Evolutionary conservation across 2,888 invertebrate genomes (phyloP).

Genomic region (Chrysolina americana): DNA sequence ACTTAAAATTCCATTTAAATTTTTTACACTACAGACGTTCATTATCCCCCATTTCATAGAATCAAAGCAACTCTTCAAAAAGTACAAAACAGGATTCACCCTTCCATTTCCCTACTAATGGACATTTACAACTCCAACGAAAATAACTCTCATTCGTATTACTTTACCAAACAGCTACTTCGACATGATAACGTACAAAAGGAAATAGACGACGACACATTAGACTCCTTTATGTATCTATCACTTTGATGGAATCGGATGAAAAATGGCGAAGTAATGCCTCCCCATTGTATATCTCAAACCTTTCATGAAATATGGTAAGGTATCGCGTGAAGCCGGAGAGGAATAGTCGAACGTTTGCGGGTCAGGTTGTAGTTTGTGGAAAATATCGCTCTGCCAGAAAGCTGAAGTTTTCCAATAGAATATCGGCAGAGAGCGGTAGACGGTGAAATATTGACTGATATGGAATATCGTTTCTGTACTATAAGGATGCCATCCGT

Average conservation of each 20-base stretch:
- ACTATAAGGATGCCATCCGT: background rate
- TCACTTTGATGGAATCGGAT: background rate
- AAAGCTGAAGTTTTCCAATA: constrained; percentile 7
- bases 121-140: background rate
- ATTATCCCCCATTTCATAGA: no score
- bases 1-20: no score
- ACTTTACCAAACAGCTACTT: background rate
- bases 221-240: constrained; percentile 1
- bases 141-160: background rate
- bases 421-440: constrained; percentile 3
- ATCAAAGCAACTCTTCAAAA: background rate
- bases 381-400: constrained; percentile 3
- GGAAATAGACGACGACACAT: constrained; percentile 1
- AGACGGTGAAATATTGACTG: constrained; percentile 16
- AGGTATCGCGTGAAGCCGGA: background rate
- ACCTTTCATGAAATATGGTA: background rate
- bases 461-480: constrained; percentile 5
- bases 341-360: constrained; percentile 5
- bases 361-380: constrained; percentile 11
- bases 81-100: background rate
- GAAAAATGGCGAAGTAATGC: constrained; percentile 14
- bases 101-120: background rate
- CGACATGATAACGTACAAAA: background rate
- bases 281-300: background rate
- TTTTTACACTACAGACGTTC: no score